phyloP scores from a whole-genome alignment of 1,140 invertebrate genomes.

The Melanaphis sacchari region DNA sequence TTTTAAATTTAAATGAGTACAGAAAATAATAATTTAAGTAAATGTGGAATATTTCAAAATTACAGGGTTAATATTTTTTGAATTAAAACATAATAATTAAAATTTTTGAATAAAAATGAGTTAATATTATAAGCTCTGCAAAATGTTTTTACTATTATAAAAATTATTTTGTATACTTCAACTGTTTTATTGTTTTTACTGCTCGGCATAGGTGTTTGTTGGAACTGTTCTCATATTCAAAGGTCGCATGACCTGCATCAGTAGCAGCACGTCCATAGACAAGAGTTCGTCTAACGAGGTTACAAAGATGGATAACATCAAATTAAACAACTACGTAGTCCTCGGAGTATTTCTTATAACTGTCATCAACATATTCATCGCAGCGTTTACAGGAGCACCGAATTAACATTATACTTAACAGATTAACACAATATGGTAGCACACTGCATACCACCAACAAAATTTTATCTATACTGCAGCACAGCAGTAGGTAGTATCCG shows the following conservation, averaged over 20 bases:
- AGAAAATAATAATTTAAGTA: not conserved
- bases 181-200: not conserved
- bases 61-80: not conserved
- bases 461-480: not conserved
- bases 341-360: constrained; percentile 84
- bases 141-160: not conserved
- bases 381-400: constrained; percentile 73
- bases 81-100: not conserved
- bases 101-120: not conserved
- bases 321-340: constrained; percentile 82
- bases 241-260: constrained; percentile 75
- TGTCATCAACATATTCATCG: constrained; percentile 84
- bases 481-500: not conserved
- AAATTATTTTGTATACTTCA: not conserved
- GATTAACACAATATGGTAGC: not conserved
- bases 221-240: constrained; percentile 84
- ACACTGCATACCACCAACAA: not conserved
- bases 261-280: constrained; percentile 61
- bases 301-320: constrained; percentile 78
- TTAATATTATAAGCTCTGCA: not conserved
- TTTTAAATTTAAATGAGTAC: not conserved
- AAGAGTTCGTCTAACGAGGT: constrained; percentile 78
- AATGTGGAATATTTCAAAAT: not conserved
- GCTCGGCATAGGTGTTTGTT: constrained; percentile 74
- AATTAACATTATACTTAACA: not conserved